Evolutionary conservation across 53 echinoderm and acorn worm genomes (phyloP), one percentile per base, ranked within the genome.

Genomic region (Echinometra lucunter): DNA sequence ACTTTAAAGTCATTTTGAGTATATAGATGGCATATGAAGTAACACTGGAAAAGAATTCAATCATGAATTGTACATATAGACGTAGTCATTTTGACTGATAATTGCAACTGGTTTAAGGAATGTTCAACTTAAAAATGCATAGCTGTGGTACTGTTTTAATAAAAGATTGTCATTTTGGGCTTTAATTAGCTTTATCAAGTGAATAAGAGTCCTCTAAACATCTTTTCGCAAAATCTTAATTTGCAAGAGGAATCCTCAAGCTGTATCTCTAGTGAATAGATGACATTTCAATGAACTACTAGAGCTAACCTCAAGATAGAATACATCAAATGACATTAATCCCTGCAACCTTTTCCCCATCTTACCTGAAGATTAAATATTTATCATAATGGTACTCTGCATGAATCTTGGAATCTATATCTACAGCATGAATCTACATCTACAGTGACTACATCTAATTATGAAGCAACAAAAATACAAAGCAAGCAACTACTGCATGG

Each of bases 401-500:
- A 66, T 66, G 21, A 66, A 66, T n/a, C n/a, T n/a, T n/a, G n/a
- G n/a, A n/a, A n/a, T 66, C 66, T 66, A n/a, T 25, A 66, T 66
- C 66, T 25, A n/a, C 21, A 35, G 17, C 40, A 72, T 66, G 8
- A 30, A 34, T 30, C 72, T 72, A 72, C 72, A 72, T 30, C 72
- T 72, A 72, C 72, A 72, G 72, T 10, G 8, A 42, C 78, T 78
- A 78, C 16, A 78, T 40, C 42, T 78, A 78, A n/a, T n/a, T n/a
- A n/a, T 13, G 28, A 72, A 15, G 72, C 72, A 72, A 32, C 9
- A 70, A 16, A 78, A 78, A 75, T 16, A 2, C 30, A 78, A 78
- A 78, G 42, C 23, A 78, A 78, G 78, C 78, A 38, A 17, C 63
- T 63, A 63, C 63, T 63, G 63, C 63, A 63, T 63, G 63, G 63